These are phyloP conservation scores for Ryuthela nishihirai DNA, from an alignment of 2,888 invertebrate genomes.

Conservation along the genomic window DNA sequence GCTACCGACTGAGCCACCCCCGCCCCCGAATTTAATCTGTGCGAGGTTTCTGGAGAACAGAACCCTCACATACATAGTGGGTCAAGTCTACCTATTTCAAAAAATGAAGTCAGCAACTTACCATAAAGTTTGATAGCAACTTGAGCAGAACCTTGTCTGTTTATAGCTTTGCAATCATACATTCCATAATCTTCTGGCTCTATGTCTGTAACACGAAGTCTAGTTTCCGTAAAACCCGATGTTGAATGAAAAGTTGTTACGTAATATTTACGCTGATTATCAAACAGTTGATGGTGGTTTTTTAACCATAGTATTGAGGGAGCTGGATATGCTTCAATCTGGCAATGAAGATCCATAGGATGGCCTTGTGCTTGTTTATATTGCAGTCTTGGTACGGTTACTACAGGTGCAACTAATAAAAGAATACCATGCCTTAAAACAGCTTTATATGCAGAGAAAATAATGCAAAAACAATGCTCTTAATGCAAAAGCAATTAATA, in stretches of 20 bases:
- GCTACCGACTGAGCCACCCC: too few species aligned
- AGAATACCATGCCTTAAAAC: background rate
- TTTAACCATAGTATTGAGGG: slow-evolving; percentile 90
- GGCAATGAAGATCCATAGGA: slow-evolving; percentile 91
- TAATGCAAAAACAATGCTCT: background rate
- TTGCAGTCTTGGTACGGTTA: slow-evolving; percentile 67
- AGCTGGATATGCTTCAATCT: slow-evolving; percentile 92
- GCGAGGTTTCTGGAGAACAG: too few species aligned
- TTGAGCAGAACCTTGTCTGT: slow-evolving; percentile 78
- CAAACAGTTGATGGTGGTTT: slow-evolving; percentile 70
- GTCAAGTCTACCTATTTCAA: too few species aligned
- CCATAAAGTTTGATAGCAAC: slow-evolving; percentile 76
- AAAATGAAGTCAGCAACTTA: too few species aligned
- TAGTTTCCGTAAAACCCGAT: slow-evolving; percentile 87
- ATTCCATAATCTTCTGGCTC: slow-evolving; percentile 85
- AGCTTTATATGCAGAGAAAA: background rate
- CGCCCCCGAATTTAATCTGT: too few species aligned
- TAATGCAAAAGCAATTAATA: background rate
- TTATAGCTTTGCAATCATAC: slow-evolving; percentile 81
- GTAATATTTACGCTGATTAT: slow-evolving; percentile 74
- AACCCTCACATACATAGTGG: too few species aligned
- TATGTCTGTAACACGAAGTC: slow-evolving; percentile 79
- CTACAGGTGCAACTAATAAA: slow-evolving; percentile 66
- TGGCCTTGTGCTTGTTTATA: slow-evolving; percentile 84
- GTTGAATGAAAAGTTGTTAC: slow-evolving; percentile 88